Evolutionary conservation across 1,140 invertebrate genomes (phyloP), one percentile per base, ranked within the genome.

Genomic region (Cecropterus lyciades): DNA sequence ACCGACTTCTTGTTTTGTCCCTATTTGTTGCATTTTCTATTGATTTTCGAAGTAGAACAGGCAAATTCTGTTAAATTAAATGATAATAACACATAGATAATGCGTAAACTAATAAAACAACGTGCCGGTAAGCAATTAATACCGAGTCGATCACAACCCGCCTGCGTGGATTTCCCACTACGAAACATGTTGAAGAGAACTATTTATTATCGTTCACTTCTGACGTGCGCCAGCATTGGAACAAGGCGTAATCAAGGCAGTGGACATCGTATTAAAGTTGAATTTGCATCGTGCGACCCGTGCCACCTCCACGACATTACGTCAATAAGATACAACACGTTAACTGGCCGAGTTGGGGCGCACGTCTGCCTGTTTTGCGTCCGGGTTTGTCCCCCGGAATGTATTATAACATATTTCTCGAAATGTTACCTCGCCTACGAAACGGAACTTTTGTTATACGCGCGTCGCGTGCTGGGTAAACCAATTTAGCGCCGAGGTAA

Each of bases 101-200:
- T 76, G 75, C 75, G 72, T 68, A 82, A 79, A 78, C 77, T 79
- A 84, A 83, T 77, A 84, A 84, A 80, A 87, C 72, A 85, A 80
- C 70, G 76, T 84, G 73, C 73, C 72, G 73, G 75, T 77, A 81
- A 87, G 72, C 77, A 89, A 89, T 91, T 87, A 91, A 84, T 82
- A 79, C 77, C 72, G 72, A 71, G 72, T 78, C 82, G 83, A 91
- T 91, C 89, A 91, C 87, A 85, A 80, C 73, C 72, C 85, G 82
- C 77, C 82, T 83, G 87, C 89, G 85, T 90, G 89, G 84, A 90
- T 88, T 91, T 85, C 80, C 89, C 86, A 87, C 85, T 87, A 88
- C 80, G 73, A 87, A 79, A 84, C 81, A 79, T 87, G 82, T 87
- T 84, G 75, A 87, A 80, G 77, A 84, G 84, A 84, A 89, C 86